A percentile compares a stretch with the other conserved stretches of the same genome.
Conservation (phyloP, 2,797 vertebrate genomes). For the Micromesistius poutassou region DNA sequence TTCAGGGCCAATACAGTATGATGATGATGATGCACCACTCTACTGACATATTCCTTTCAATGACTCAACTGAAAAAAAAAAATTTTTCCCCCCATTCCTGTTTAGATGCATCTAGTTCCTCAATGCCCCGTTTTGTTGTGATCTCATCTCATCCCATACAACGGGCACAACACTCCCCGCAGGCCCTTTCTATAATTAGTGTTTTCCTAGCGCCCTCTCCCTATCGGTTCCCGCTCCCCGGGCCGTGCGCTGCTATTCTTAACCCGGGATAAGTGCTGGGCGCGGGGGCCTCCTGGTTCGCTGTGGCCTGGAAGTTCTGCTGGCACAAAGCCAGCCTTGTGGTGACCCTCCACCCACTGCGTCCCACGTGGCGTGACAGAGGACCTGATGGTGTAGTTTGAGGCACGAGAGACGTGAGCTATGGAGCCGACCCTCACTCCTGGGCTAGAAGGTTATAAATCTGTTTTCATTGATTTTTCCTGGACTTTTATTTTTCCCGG, state of each 20-base stretch:
- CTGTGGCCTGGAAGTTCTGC: constrained; percentile 44
- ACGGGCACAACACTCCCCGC: constrained; percentile 19
- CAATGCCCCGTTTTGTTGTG: constrained; percentile 31
- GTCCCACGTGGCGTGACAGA: constrained; percentile 38
- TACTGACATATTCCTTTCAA: no score
- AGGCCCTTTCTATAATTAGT: constrained; percentile 65
- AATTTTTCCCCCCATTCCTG: no score
- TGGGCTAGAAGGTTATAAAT: background rate
- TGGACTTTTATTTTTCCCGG: no score
- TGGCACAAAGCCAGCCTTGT: constrained; percentile 40
- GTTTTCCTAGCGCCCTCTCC: constrained; percentile 39
- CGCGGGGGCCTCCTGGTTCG: constrained; percentile 27
- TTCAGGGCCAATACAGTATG: no score
- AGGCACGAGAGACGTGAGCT: no score
- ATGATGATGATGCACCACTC: no score
- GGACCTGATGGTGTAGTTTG: constrained; percentile 19
- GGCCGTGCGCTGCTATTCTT: constrained; percentile 37
- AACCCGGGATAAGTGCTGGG: constrained; percentile 38
- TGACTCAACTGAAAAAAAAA: no score
- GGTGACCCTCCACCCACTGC: constrained; percentile 28
- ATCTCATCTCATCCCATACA: constrained; percentile 50
- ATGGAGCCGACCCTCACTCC: background rate
- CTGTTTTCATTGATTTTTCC: background rate
- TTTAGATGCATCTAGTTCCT: constrained; percentile 9
- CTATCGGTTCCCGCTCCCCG: constrained; percentile 16